Base-by-base conservation (phyloP, 1,140 invertebrate species). In the Hestina assimilis region DNA sequence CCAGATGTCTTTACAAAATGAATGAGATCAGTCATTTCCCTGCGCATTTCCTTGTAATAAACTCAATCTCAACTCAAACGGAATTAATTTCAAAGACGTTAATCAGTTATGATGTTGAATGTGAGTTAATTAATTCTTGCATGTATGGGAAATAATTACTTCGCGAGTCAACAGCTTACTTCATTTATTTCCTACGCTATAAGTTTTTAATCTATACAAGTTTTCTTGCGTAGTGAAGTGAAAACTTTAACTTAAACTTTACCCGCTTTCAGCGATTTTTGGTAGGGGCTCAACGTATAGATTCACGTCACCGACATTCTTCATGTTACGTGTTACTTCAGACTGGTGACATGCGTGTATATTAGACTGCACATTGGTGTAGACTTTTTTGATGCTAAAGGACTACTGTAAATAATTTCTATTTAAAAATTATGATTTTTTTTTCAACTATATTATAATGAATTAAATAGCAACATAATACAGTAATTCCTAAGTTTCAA, bases 51-150 rank as follows among this genome's bases (percentile, higher is more conserved):
- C 21, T 57, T 35, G 19, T 57, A 41, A 57, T 42, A 4, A 48
- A 42, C 23, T 48, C 8, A n/a, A 42, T 12, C 17, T 12, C 12
- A 42, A 54, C 46, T 57, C 12, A 48, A 23, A 48, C 24, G 8
- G 46, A 29, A 51, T 58, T 58, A 51, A 60, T 58, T 65, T 64
- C 55, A 57, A 63, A 68, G 61, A 66, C 63, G 40, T 68, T 66
- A 69, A 72, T 72, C 66, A 66, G 69, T 51, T 59, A 54, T 63
- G 60, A 70, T 65, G 59, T 65, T 63, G 64, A 65, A 73, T 66
- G 59, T 46, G 51, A 67, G 67, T 65, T 70, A 69, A 73, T 73
- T 70, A 73, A 65, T 50, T 65, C 58, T 64, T 51, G 53, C 47
- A 55, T 53, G 38, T 66, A 69, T 67, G 59, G 62, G 53, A 62